Evolutionary conservation across 2,113 vertebrate species (phyloP), one percentile per base, ranked within the genome.

Genomic region (Onychostoma macrolepis): DNA sequence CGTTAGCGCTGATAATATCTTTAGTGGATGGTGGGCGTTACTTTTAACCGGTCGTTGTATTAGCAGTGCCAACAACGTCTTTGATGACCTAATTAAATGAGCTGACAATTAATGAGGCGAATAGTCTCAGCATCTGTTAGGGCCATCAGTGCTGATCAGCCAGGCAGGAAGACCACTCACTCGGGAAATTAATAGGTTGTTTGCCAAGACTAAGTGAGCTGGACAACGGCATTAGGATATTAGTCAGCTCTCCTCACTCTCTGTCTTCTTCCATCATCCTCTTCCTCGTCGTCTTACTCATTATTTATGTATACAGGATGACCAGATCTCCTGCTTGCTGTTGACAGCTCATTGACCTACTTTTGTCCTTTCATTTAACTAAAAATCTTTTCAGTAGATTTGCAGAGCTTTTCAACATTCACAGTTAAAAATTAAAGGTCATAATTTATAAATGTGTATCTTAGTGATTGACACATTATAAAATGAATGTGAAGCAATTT

Each of bases 181-280:
- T 56, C 86, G 90, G 92, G 90, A 90, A 89, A 87, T 86, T 83
- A 84, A 80, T 48, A 90, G 89, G 87, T 87, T 93, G 89, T 93
- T 93, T 93, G 91, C 92, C 30, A 58, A 88, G 81, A 90, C 88
- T 84, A 91, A 94, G 93, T 91, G 90, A 92, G 89, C 91, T 90
- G 89, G 88, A 86, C 89, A 90, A 88, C 88, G 58, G 80, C 67
- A 26, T 84, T 53, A 84, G 82, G 82, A 84, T 71, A 84, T 84
- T 84, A 74, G 82, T 72, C 82, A 41, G 67, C 82, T 74, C 45
- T 84, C 67, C 36, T 84, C 33, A 56, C 82, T 58, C 71, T 80
- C 87, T 41, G 24, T 41, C 83, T 85, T 50, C 67, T 38, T 78
- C 61, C 26, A 82, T 85, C 15, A 5, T 67, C 85, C 43, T 83